Evolutionary conservation across 2,113 vertebrate genomes (phyloP).

Genomic region (Trichomycterus rosablanca): DNA sequence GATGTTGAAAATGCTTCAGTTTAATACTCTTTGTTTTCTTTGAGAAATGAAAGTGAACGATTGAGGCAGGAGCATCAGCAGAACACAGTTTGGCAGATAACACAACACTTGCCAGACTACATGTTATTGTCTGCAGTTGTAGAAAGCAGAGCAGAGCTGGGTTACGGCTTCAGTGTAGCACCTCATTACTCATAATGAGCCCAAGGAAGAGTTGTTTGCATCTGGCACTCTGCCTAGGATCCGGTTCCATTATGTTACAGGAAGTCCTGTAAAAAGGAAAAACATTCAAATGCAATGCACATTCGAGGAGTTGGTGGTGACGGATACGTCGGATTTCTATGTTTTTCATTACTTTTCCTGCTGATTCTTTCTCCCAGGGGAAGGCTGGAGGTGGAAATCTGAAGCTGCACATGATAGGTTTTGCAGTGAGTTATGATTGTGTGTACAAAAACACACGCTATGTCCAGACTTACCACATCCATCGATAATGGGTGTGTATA

Average conservation of each 20-base stretch:
- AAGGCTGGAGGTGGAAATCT: too few relatives aligned
- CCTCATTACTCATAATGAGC: conserved; percentile 66
- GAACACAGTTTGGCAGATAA: conserved; percentile 48
- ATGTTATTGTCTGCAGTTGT: conserved; percentile 49
- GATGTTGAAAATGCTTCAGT: too few relatives aligned
- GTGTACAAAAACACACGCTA: too few relatives aligned
- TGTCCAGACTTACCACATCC: too few relatives aligned
- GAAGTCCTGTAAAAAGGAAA: conserved; percentile 41
- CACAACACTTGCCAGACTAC: conserved; percentile 16
- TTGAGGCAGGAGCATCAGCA: conserved; percentile 54
- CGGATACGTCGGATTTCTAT: conserved; percentile 5
- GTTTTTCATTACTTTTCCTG: background rate
- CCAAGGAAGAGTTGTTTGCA: conserved; percentile 54
- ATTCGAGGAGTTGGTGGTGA: conserved; percentile 37
- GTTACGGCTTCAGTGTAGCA: conserved; percentile 56
- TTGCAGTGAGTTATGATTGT: too few relatives aligned
- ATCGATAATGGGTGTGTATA: too few relatives aligned
- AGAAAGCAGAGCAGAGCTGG: conserved; percentile 52
- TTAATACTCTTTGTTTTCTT: too few relatives aligned
- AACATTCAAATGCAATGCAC: conserved; percentile 35
- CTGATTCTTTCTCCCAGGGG: conserved; percentile 8
- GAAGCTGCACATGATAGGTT: too few relatives aligned
- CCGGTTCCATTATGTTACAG: conserved; percentile 57
- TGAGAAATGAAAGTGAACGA: conserved; percentile 49
- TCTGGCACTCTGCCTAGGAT: conserved; percentile 51